Evolutionary conservation across 2,888 invertebrate genomes (phyloP).

Genomic region (Drosophila tanythrix): DNA sequence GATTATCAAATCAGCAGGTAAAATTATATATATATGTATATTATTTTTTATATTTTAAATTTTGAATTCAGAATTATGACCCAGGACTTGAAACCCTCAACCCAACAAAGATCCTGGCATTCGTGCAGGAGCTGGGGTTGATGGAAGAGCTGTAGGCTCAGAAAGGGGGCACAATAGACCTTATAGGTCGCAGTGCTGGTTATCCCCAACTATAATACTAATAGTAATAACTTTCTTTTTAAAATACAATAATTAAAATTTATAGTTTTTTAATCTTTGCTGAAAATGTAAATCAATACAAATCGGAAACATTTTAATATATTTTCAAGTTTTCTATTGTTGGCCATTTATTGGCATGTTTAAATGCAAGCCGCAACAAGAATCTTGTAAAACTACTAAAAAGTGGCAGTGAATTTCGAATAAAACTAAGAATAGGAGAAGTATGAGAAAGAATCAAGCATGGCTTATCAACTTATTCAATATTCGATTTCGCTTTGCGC

Average conservation of each 20-base stretch:
- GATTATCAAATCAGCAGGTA: background rate
- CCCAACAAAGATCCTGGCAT: no score
- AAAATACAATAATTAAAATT: background rate
- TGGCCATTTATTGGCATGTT: constrained; percentile 14
- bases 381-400: constrained; percentile 15
- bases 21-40: background rate
- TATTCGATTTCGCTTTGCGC: constrained; percentile 60
- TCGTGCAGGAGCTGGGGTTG: no score
- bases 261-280: background rate
- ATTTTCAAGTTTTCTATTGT: constrained; percentile 22
- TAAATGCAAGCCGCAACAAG: constrained; percentile 12
- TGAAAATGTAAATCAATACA: background rate
- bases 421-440: constrained; percentile 9
- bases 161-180: no score
- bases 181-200: no score
- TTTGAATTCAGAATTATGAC: background rate
- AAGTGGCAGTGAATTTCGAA: constrained; percentile 15
- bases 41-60: background rate
- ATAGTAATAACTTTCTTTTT: no score
- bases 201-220: no score
- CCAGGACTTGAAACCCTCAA: no score
- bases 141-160: no score
- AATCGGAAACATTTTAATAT: background rate
- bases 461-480: constrained; percentile 65
- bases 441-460: constrained; percentile 1